Conservation (phyloP, 1,140 invertebrate species). For the Ceratoteleas bidentatus region DNA sequence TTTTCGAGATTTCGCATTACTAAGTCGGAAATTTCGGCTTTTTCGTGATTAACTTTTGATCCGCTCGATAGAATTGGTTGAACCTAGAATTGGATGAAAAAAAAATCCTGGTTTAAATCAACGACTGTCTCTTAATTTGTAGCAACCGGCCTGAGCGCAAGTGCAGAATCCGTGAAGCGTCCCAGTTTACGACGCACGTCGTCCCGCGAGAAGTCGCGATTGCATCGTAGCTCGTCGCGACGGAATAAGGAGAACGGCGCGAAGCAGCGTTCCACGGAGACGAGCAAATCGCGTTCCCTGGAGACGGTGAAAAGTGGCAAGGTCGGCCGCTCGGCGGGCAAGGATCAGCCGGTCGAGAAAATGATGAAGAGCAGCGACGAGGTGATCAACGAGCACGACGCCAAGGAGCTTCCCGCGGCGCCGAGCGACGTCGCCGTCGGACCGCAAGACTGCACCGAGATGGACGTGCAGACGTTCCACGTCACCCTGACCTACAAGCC, state of each 20-base stretch:
- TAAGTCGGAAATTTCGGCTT: too few species aligned
- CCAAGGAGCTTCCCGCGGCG: conserved; percentile 54
- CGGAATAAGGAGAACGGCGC: conserved; percentile 87
- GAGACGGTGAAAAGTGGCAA: conserved; percentile 81
- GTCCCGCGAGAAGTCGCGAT: conserved; percentile 85
- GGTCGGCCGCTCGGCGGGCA: conserved; percentile 76
- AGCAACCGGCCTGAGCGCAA: conserved; percentile 84
- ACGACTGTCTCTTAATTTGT: too few species aligned
- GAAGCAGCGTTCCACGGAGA: conserved; percentile 78
- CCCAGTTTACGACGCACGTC: conserved; percentile 84
- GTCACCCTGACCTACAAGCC: conserved; percentile 86
- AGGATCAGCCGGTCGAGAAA: conserved; percentile 71
- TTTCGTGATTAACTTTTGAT: too few species aligned
- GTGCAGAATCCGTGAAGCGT: conserved; percentile 86
- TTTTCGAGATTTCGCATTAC: too few species aligned
- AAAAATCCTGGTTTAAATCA: too few species aligned
- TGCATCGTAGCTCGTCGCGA: conserved; percentile 85
- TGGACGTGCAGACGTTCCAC: conserved; percentile 84
- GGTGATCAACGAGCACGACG: conserved; percentile 68
- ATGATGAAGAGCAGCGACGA: conserved; percentile 73
- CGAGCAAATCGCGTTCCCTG: conserved; percentile 76
- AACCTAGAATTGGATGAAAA: too few species aligned
- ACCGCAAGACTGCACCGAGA: conserved; percentile 82
- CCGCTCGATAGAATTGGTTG: too few species aligned
- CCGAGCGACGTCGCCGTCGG: conserved; percentile 71